phyloP scores from a whole-genome alignment of 2,888 invertebrate species.

The Callyntrura guangdongensis region DNA sequence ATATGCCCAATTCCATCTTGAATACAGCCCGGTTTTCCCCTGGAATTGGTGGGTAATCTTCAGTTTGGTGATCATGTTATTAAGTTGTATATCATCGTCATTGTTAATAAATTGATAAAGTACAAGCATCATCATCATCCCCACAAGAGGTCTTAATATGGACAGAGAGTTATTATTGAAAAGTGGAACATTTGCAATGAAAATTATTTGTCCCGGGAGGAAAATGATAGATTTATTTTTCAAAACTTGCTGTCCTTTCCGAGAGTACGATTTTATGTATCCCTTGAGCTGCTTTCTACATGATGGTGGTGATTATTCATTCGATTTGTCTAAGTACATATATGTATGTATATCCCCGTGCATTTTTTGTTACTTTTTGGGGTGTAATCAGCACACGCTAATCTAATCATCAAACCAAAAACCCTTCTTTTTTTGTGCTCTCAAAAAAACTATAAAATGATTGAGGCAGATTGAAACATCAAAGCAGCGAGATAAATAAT shows the following conservation, averaged over 20 bases:
- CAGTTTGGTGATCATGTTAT: conserved; percentile 58
- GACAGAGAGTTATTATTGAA: conserved; percentile 9
- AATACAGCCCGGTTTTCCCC: conserved; percentile 57
- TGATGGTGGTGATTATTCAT: conserved; percentile 17
- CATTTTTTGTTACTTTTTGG: conserved; percentile 46
- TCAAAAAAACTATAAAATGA: conserved; percentile 6
- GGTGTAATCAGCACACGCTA: conserved; percentile 66
- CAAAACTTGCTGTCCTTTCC: not conserved
- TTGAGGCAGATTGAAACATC: conserved; percentile 67
- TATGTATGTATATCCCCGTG: not conserved
- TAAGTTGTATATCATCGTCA: not conserved
- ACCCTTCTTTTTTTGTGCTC: not conserved
- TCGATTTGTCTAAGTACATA: not conserved
- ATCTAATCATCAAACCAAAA: conserved; percentile 75
- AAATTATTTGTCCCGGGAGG: conserved; percentile 71
- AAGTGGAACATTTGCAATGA: conserved; percentile 74
- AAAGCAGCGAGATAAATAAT: not conserved
- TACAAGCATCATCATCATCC: conserved; percentile 23
- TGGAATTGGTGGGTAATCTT: conserved; percentile 27
- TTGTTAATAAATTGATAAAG: conserved; percentile 76
- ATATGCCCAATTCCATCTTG: conserved; percentile 50
- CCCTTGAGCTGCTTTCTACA: conserved; percentile 46
- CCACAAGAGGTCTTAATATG: not conserved
- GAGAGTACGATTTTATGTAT: conserved; percentile 20
- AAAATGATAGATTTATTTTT: conserved; percentile 35